Evolutionary conservation across 2,113 vertebrate genomes (phyloP).

Genomic region (Haplotaxodon microlepis): DNA sequence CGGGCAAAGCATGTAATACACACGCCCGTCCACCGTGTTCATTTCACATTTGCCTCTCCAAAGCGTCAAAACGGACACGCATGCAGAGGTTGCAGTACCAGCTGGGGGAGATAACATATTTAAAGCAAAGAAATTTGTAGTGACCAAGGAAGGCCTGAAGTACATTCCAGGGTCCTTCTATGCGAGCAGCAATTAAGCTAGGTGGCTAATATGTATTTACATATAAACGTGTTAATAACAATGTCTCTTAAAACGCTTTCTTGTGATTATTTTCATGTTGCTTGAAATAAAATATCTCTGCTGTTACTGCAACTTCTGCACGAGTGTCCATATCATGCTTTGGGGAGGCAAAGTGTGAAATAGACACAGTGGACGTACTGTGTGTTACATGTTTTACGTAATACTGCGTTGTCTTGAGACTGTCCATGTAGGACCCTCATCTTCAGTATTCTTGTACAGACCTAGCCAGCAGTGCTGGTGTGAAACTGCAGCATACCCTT

Average conservation of each 20-base stretch:
- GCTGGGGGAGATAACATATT: neutral
- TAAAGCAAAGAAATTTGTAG: neutral
- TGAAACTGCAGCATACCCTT: neutral
- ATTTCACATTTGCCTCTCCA: neutral
- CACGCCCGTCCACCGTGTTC: neutral
- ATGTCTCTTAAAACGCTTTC: neutral
- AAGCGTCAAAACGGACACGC: neutral
- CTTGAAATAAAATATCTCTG: neutral
- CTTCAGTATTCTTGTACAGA: neutral
- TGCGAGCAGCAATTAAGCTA: neutral
- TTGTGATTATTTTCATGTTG: neutral
- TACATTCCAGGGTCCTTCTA: neutral
- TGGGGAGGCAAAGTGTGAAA: neutral
- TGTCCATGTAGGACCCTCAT: neutral
- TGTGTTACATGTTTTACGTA: neutral
- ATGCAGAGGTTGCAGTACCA: neutral
- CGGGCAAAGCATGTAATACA: neutral
- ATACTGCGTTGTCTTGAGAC: neutral
- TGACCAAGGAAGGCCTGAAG: neutral
- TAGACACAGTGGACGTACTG: neutral
- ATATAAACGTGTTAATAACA: neutral
- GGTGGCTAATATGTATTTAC: neutral
- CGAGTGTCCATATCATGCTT: neutral
- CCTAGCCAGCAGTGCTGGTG: neutral
- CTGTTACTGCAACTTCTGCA: neutral